A percentile compares a stretch with the other conserved stretches of the same genome.
These are phyloP conservation scores for Neomonachus schauinslandi DNA, from an alignment of 2,113 vertebrate genomes.

Conservation along the genomic window DNA sequence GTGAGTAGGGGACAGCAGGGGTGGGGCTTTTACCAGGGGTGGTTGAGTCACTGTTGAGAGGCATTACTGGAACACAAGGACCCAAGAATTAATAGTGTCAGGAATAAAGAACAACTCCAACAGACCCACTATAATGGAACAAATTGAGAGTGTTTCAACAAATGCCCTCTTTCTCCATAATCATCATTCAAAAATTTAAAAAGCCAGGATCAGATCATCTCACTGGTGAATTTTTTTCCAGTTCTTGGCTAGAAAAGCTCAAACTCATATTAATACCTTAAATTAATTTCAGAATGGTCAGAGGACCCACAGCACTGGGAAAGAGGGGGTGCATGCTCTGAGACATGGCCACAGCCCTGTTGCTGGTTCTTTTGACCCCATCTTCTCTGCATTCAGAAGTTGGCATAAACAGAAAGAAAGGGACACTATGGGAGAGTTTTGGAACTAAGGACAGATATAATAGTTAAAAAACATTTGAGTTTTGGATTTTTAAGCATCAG, in stretches of 20 bases:
- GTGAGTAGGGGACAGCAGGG: not conserved
- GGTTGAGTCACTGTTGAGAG: no score
- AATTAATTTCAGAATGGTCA: not conserved
- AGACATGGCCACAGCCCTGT: not conserved
- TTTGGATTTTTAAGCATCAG: not conserved
- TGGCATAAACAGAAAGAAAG: not conserved
- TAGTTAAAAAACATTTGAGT: not conserved
- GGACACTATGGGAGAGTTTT: not conserved
- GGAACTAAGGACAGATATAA: not conserved
- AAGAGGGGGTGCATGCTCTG: not conserved
- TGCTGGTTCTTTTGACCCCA: not conserved
- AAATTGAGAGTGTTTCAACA: not conserved
- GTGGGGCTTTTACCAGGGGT: no score
- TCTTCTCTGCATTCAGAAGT: not conserved
- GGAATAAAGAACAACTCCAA: not conserved
- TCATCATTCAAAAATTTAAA: not conserved
- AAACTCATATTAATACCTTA: not conserved
- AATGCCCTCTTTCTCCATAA: not conserved
- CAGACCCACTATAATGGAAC: not conserved
- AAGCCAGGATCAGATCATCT: not conserved
- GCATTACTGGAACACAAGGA: not conserved
- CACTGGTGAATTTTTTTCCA: not conserved
- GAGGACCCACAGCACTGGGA: not conserved
- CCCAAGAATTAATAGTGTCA: not conserved
- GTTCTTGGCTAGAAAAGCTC: not conserved